Conservation (phyloP, 2,113 vertebrate species). For the Psilopsiagon aurifrons region DNA sequence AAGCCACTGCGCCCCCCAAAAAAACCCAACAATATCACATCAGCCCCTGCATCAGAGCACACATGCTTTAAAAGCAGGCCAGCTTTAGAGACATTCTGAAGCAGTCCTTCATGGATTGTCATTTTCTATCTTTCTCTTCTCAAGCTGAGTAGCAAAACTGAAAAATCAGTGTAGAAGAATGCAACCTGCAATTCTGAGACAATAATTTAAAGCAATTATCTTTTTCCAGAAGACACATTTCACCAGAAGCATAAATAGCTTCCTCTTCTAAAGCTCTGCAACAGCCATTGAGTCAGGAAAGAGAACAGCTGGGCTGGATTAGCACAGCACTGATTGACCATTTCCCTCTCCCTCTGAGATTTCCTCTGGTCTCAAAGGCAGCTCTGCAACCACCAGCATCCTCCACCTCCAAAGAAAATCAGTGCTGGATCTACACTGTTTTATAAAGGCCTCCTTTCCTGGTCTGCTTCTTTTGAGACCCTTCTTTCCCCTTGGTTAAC, state of each 20-base stretch:
- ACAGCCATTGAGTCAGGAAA: not conserved
- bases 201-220: conserved; percentile 9
- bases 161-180: conserved; percentile 11
- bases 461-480: not conserved
- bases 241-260: not conserved
- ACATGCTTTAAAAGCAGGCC: not conserved
- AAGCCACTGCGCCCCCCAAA: not conserved
- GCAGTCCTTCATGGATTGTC: not conserved
- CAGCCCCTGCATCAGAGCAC: not conserved
- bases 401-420: conserved; percentile 28
- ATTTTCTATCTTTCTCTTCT: not conserved
- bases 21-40: not conserved
- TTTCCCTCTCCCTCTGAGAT: not conserved
- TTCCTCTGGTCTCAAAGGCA: not conserved
- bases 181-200: conserved; percentile 4
- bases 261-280: conserved; percentile 12
- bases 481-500: not conserved
- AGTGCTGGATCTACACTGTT: not conserved
- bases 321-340: not conserved
- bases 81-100: not conserved
- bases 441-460: not conserved
- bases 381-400: not conserved
- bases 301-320: conserved; percentile 31
- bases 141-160: not conserved
- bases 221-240: not conserved